Evolutionary conservation across 2,797 vertebrate species (phyloP).

Genomic region (Periparus ater): DNA sequence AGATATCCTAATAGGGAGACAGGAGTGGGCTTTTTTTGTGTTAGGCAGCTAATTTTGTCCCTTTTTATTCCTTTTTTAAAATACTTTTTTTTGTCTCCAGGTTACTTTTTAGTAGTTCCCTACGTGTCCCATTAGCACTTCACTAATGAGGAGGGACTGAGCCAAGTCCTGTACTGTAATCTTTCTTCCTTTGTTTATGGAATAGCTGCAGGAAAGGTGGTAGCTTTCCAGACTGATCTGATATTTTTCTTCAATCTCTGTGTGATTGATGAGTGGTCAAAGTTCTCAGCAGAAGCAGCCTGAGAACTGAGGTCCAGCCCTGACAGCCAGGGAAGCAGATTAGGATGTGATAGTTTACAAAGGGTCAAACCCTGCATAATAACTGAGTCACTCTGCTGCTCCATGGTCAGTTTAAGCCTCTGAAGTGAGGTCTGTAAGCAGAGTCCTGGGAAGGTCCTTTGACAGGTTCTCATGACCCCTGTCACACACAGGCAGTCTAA

Average conservation of each 20-base stretch:
- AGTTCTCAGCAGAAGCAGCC: not conserved
- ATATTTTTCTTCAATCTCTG: not conserved
- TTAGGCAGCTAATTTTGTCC: not conserved
- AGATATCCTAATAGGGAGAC: not conserved
- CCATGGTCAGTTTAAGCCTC: not conserved
- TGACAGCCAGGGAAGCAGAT: not conserved
- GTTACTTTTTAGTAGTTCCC: not conserved
- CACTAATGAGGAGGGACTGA: not conserved
- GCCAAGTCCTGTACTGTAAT: not conserved
- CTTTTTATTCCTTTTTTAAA: not conserved
- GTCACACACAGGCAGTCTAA: not conserved
- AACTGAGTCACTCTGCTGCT: not conserved
- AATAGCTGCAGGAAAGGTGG: not conserved
- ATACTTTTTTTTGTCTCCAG: not conserved
- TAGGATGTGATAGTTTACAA: not conserved
- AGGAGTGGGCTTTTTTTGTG: not conserved
- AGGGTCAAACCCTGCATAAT: not conserved
- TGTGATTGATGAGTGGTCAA: not conserved
- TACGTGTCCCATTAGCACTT: not conserved
- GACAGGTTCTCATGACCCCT: not conserved
- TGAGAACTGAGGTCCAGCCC: not conserved
- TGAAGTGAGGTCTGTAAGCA: not conserved
- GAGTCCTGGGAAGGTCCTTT: not conserved
- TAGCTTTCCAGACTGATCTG: not conserved
- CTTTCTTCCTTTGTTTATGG: not conserved